Evolutionary conservation across 2,888 invertebrate species (phyloP).

Genomic region (Clostera curtula): DNA sequence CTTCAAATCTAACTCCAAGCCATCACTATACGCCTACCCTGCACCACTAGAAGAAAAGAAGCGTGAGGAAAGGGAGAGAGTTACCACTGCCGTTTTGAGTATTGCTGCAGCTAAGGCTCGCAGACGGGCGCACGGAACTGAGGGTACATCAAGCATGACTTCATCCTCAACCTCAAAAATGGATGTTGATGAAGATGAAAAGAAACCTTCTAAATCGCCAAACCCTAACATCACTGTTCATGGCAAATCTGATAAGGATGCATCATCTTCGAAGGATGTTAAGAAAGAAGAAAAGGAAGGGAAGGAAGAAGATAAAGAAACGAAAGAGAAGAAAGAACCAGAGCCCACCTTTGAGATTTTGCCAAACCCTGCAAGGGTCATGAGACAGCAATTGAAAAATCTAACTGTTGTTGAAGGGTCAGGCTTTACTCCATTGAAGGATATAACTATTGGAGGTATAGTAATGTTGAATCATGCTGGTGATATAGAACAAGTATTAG

Average conservation of each 20-base stretch:
- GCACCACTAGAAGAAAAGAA: conserved; percentile 98
- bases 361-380: conserved; percentile 94
- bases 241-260: conserved; percentile 62
- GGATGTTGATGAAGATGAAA: conserved; percentile 86
- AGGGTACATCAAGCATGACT: conserved; percentile 75
- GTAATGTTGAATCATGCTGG: conserved; percentile 93
- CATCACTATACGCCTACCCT: conserved; percentile 97
- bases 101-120: conserved; percentile 94
- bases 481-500: conserved; percentile 87
- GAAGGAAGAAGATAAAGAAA: conserved; percentile 49
- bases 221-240: conserved; percentile 69
- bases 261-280: conserved; percentile 61
- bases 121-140: conserved; percentile 85
- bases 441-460: conserved; percentile 95
- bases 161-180: conserved; percentile 84
- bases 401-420: conserved; percentile 87
- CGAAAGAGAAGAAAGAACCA: conserved; percentile 84
- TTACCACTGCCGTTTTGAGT: conserved; percentile 97
- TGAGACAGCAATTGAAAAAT: conserved; percentile 91
- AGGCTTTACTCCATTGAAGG: conserved; percentile 90
- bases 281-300: conserved; percentile 66
- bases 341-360: conserved; percentile 95
- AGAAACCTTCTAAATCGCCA: conserved; percentile 63
- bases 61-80: conserved; percentile 97
- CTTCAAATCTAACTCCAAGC: conserved; percentile 93